These are phyloP conservation scores for Lepidurus couesii DNA, from an alignment of 1,140 invertebrate species.

Conservation along the genomic window DNA sequence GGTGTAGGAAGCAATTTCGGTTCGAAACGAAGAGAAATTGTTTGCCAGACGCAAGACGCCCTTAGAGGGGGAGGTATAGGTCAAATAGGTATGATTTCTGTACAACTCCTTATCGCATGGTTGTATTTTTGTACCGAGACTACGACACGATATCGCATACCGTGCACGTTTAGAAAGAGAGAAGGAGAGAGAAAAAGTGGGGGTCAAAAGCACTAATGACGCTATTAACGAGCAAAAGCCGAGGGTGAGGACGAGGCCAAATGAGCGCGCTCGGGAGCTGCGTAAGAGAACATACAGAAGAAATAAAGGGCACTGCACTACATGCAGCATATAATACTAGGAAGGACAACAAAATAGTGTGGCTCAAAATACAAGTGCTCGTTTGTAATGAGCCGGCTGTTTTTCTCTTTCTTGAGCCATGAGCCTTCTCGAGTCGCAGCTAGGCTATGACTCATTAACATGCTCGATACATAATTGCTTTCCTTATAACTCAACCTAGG, in stretches of 20 bases:
- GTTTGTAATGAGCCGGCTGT: constrained; percentile 12
- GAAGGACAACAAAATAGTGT: neutral
- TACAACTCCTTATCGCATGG: no score
- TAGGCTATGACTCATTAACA: neutral
- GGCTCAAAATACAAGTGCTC: constrained; percentile 4
- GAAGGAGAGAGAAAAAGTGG: neutral
- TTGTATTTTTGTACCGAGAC: no score
- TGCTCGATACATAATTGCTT: no score
- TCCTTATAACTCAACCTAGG: no score
- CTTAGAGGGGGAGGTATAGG: no score
- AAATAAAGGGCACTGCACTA: neutral
- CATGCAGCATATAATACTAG: neutral
- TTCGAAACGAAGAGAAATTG: no score
- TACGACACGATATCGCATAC: no score
- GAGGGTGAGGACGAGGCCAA: constrained; percentile 17
- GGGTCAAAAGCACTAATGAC: constrained; percentile 18
- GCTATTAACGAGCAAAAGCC: constrained; percentile 8
- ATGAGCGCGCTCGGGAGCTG: constrained; percentile 9
- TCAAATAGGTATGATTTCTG: no score
- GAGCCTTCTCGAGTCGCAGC: no score
- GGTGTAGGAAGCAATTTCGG: no score
- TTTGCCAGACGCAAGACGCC: no score
- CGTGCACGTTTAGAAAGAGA: neutral
- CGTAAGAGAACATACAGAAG: neutral
- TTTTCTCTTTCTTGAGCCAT: neutral